Evolutionary conservation across 23 tunicate species (phyloP).

Genomic region (Botrylloides violaceus): DNA sequence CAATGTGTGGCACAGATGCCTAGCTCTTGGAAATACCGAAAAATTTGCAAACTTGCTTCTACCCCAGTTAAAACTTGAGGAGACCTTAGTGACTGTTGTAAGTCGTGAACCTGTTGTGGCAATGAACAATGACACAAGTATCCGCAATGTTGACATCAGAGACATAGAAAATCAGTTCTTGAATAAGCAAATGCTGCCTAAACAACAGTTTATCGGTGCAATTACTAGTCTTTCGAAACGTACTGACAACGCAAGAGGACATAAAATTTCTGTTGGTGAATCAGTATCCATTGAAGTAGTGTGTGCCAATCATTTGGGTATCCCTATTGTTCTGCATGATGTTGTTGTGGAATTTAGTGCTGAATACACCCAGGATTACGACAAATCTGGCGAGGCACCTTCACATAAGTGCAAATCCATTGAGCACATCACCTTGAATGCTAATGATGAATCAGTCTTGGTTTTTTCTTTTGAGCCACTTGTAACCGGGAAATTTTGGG

Average conservation of each 20-base stretch:
- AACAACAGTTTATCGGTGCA: background rate
- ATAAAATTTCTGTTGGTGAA: slow-evolving; percentile 12
- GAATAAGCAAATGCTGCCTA: background rate
- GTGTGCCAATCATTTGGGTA: slow-evolving; percentile 8
- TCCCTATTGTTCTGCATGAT: background rate
- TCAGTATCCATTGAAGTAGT: background rate
- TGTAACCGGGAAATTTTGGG: background rate
- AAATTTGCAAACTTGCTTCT: background rate
- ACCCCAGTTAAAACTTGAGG: background rate
- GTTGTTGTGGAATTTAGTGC: background rate
- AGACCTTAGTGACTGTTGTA: background rate
- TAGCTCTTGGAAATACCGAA: background rate
- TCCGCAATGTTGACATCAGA: background rate
- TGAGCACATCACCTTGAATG: background rate
- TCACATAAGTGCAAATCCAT: background rate
- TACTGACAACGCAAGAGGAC: background rate
- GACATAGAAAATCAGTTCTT: background rate
- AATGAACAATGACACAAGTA: background rate
- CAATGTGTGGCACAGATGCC: background rate
- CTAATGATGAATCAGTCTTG: background rate
- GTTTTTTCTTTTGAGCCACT: background rate
- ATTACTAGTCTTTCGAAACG: background rate
- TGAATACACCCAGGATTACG: background rate
- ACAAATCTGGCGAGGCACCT: background rate
- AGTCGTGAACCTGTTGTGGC: too few relatives aligned